Percentiles rank a stretch among this genome's conserved stretches.
Evolutionary conservation across 2,888 invertebrate species (phyloP).

Genomic region (Melolontha melolontha): DNA sequence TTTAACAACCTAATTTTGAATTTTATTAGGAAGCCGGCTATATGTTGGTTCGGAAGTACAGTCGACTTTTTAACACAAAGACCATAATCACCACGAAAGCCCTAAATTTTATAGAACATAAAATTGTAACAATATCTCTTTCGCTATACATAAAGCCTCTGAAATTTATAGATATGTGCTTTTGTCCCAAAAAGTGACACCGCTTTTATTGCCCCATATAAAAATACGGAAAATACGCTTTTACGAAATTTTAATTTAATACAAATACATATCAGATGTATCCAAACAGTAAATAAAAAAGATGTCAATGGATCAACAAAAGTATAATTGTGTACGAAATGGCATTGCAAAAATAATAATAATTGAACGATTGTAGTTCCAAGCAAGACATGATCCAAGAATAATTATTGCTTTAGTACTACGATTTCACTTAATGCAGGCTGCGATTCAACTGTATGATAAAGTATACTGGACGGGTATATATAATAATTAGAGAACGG

Average conservation of each 20-base stretch:
- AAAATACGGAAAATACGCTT: slow-evolving; percentile 7
- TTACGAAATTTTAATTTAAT: slow-evolving; percentile 26
- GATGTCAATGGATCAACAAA: neutral
- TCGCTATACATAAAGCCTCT: neutral
- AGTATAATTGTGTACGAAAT: neutral
- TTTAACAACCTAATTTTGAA: too few relatives aligned
- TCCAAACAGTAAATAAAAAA: slow-evolving; percentile 19
- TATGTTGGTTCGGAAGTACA: neutral
- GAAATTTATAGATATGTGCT: slow-evolving; percentile 12
- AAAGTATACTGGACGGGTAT: too few relatives aligned
- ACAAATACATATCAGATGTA: neutral
- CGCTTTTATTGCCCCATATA: slow-evolving; percentile 10
- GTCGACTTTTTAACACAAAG: slow-evolving; percentile 18
- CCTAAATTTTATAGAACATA: slow-evolving; percentile 28
- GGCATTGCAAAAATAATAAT: too few relatives aligned
- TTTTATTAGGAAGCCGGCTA: too few relatives aligned
- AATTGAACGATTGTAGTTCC: too few relatives aligned
- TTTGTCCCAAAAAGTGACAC: slow-evolving; percentile 12
- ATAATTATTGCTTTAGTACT: too few relatives aligned
- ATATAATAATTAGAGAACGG: too few relatives aligned
- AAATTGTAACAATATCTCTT: slow-evolving; percentile 30
- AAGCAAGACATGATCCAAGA: too few relatives aligned
- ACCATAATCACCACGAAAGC: slow-evolving; percentile 19
- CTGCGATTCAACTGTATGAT: too few relatives aligned
- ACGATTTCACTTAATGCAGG: too few relatives aligned